Evolutionary conservation across 1,140 invertebrate genomes (phyloP).

Genomic region (Hirudo medicinalis): DNA sequence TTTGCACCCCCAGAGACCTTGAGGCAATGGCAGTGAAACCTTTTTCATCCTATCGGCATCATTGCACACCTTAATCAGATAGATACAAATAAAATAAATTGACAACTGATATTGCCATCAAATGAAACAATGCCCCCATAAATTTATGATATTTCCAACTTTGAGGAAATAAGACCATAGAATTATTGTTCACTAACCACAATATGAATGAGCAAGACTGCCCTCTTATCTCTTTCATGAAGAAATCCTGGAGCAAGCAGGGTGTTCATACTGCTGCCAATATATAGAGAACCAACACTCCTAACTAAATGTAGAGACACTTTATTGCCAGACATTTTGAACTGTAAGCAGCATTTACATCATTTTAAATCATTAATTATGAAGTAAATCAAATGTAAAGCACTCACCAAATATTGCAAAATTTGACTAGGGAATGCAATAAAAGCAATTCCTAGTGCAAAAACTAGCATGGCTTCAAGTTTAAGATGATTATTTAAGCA

Average conservation of each 20-base stretch:
- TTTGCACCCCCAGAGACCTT: too few species aligned
- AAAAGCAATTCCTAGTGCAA: constrained; percentile 11
- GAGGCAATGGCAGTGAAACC: too few species aligned
- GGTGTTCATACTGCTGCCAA: constrained; percentile 16
- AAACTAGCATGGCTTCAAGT: constrained; percentile 16
- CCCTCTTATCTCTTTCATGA: constrained; percentile 22
- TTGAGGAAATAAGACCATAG: background rate
- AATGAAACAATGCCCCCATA: too few species aligned
- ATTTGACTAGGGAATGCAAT: constrained; percentile 20
- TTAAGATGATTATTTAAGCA: constrained; percentile 22
- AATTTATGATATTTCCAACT: too few species aligned
- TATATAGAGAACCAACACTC: constrained; percentile 16
- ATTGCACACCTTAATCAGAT: too few species aligned
- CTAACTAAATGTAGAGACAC: constrained; percentile 17
- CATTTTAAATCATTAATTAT: background rate
- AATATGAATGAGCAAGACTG: constrained; percentile 13
- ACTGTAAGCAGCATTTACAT: background rate
- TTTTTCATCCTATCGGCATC: too few species aligned
- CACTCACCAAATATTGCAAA: constrained; percentile 16
- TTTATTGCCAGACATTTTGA: constrained; percentile 10
- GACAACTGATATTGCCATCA: too few species aligned
- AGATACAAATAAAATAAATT: too few species aligned
- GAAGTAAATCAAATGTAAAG: constrained; percentile 2
- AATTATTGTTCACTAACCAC: constrained; percentile 13
- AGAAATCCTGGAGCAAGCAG: constrained; percentile 22